Evolutionary conservation across 2,888 invertebrate species (phyloP).

Genomic region (Panorpa germanica): DNA sequence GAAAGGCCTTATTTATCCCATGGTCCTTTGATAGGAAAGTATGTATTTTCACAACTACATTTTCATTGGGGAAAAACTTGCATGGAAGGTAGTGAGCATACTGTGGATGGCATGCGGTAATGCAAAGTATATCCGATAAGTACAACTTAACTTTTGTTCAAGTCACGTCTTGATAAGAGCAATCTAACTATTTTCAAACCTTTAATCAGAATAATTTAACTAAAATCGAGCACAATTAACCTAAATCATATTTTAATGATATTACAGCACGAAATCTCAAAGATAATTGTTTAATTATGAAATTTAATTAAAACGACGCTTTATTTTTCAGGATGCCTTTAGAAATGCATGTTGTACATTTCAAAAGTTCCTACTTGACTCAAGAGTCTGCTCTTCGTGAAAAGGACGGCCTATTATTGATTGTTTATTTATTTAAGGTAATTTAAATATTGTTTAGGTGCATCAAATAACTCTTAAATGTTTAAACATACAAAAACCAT

Average conservation of each 20-base stretch:
- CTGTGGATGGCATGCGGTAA: slow-evolving; percentile 28
- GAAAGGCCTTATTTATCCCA: slow-evolving; percentile 36
- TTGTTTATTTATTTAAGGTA: slow-evolving; percentile 41
- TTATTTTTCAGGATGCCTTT: slow-evolving; percentile 26
- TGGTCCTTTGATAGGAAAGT: slow-evolving; percentile 38
- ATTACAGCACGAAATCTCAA: no score
- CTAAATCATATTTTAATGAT: no score
- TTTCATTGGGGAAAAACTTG: slow-evolving; percentile 47
- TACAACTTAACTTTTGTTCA: no score
- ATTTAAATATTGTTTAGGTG: no score
- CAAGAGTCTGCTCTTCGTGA: slow-evolving; percentile 38
- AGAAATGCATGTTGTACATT: slow-evolving; percentile 42
- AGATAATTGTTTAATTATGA: slow-evolving; percentile 1
- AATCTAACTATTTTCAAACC: no score
- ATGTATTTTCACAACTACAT: slow-evolving; percentile 44
- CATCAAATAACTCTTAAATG: no score
- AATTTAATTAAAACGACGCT: slow-evolving; percentile 2
- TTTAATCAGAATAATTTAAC: no score
- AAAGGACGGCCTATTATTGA: slow-evolving; percentile 33
- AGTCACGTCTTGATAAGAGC: no score
- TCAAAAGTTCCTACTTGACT: slow-evolving; percentile 36
- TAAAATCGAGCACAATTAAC: not conserved
- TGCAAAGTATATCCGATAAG: no score
- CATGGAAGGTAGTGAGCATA: slow-evolving; percentile 45
- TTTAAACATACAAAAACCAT: no score